phyloP scores from a whole-genome alignment of 2,888 invertebrate species.

The Agapostemon virescens region DNA sequence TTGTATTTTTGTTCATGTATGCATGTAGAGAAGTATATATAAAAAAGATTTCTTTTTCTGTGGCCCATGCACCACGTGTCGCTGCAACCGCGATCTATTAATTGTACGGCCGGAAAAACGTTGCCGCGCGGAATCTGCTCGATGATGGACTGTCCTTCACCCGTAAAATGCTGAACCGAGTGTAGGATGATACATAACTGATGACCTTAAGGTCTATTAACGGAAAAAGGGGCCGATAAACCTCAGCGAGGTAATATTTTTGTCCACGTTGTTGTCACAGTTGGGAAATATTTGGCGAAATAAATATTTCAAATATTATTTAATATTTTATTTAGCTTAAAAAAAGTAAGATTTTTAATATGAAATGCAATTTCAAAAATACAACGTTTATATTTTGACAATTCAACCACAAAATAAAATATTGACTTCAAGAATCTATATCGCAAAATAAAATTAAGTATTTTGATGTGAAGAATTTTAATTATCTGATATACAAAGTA shows the following conservation, averaged over 20 bases:
- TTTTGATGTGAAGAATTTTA: too few relatives aligned
- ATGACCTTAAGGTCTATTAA: not conserved
- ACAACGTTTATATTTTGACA: too few relatives aligned
- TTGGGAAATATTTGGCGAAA: not conserved
- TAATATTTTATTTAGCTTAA: too few relatives aligned
- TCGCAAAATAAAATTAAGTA: too few relatives aligned
- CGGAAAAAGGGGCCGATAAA: slow-evolving; percentile 2
- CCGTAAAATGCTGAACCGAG: not conserved
- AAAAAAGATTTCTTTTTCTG: too few relatives aligned
- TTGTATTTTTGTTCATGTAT: too few relatives aligned
- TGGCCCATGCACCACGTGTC: too few relatives aligned
- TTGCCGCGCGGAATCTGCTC: slow-evolving; percentile 12
- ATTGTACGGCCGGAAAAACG: slow-evolving; percentile 17
- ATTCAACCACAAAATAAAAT: too few relatives aligned
- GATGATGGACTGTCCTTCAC: slow-evolving; percentile 28
- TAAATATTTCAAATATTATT: not conserved
- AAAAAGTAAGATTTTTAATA: not conserved
- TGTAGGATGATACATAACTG: slow-evolving; percentile 1
- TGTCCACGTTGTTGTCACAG: not conserved
- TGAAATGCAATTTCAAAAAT: too few relatives aligned
- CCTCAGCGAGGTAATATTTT: not conserved
- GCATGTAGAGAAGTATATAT: too few relatives aligned
- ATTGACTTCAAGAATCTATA: too few relatives aligned
- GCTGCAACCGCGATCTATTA: slow-evolving; percentile 24
- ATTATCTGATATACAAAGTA: too few relatives aligned